Conservation (phyloP, 2,113 vertebrate genomes). For the Saccopteryx bilineata region DNA sequence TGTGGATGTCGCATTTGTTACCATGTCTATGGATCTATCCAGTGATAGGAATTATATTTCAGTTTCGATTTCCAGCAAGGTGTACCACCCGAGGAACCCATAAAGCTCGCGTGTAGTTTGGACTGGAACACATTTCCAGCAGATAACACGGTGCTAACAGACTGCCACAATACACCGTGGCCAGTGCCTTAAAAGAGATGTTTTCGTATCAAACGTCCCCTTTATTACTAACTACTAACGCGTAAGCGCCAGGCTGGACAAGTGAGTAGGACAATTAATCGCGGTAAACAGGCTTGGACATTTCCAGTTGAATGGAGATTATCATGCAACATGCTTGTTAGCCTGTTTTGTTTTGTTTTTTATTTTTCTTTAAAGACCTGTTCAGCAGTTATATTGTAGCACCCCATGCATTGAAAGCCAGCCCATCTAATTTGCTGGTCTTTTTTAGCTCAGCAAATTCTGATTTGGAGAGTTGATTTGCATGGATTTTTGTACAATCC, state of each 20-base stretch:
- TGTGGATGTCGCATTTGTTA: not conserved
- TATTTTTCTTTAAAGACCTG: conserved; percentile 77
- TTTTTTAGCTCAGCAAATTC: conserved; percentile 83
- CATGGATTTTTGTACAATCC: conserved; percentile 80
- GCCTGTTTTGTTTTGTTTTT: conserved; percentile 49
- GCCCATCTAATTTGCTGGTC: conserved; percentile 80
- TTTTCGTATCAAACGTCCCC: conserved; percentile 63
- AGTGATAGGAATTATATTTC: not conserved
- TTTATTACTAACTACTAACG: conserved; percentile 63
- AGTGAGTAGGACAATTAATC: conserved; percentile 71
- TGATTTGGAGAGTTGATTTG: conserved; percentile 78
- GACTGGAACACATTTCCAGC: not conserved
- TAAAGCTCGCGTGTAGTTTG: fast-evolving
- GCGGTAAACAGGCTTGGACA: conserved; percentile 77
- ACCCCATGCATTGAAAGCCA: conserved; percentile 68
- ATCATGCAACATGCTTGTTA: conserved; percentile 68
- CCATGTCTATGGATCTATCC: not conserved
- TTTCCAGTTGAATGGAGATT: conserved; percentile 82
- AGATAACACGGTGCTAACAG: not conserved
- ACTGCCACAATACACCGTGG: not conserved
- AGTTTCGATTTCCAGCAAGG: not conserved
- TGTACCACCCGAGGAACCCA: not conserved
- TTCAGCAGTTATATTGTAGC: not conserved
- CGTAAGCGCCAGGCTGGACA: conserved; percentile 65
- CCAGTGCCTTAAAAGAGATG: conserved; percentile 21